Percentiles rank a stretch among this genome's conserved stretches.
Conservation (phyloP, 2,888 invertebrate genomes). For the Drosophila maculinotata region DNA sequence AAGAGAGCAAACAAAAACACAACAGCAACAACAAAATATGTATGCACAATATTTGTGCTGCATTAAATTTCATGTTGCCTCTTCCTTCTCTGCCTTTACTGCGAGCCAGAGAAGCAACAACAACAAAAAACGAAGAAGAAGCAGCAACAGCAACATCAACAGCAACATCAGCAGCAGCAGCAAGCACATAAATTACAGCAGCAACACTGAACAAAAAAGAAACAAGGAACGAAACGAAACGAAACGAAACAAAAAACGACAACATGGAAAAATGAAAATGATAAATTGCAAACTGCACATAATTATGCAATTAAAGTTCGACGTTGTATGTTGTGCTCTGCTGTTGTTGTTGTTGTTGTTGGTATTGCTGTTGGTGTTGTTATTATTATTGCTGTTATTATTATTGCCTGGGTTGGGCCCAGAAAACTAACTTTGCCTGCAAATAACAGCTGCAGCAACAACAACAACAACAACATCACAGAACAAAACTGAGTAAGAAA, state of each 20-base stretch:
- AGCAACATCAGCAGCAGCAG: slow-evolving; percentile 33
- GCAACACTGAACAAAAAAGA: slow-evolving; percentile 30
- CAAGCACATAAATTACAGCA: slow-evolving; percentile 69
- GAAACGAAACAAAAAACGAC: slow-evolving; percentile 52
- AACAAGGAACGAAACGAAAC: slow-evolving; percentile 31
- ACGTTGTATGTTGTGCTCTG: slow-evolving; percentile 69
- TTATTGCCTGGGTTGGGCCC: slow-evolving; percentile 68
- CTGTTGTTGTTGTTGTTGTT: slow-evolving; percentile 36
- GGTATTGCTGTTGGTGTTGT: slow-evolving; percentile 41
- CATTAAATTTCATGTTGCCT: slow-evolving; percentile 57
- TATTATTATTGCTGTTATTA: slow-evolving; percentile 65
- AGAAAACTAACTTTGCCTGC: slow-evolving; percentile 48
- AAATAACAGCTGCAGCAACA: slow-evolving; percentile 49
- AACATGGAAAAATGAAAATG: slow-evolving; percentile 83
- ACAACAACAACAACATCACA: slow-evolving; percentile 20
- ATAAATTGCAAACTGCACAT: slow-evolving; percentile 85
- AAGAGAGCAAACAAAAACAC: slow-evolving; percentile 18
- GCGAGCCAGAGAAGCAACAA: slow-evolving; percentile 20
- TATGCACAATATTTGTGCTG: slow-evolving; percentile 59
- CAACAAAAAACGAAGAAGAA: slow-evolving; percentile 15
- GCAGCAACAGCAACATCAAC: slow-evolving; percentile 25
- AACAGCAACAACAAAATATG: slow-evolving; percentile 20
- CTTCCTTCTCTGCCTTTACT: slow-evolving; percentile 3
- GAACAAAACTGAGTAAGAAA: slow-evolving; percentile 42
- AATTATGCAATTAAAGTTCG: slow-evolving; percentile 86